phyloP scores from a whole-genome alignment of 2,888 invertebrate species.

The Actias luna region DNA sequence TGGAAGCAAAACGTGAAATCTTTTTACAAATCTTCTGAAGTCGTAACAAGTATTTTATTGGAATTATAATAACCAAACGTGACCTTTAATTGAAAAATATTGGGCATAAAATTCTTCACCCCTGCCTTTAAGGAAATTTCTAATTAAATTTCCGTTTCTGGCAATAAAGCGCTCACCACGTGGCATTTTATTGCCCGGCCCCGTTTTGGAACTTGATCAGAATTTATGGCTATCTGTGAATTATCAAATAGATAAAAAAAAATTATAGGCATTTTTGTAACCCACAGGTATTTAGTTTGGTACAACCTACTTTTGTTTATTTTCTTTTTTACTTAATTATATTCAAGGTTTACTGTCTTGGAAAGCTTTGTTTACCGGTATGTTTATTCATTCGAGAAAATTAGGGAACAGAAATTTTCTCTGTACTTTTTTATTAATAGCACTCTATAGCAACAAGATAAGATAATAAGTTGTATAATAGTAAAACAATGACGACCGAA shows the following conservation, averaged over 20 bases:
- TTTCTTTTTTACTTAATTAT: not conserved
- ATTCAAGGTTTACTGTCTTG: not conserved
- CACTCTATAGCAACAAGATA: no score
- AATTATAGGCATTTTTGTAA: conserved; percentile 2
- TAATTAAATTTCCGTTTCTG: conserved; percentile 58
- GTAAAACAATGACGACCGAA: no score
- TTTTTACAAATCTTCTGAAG: not conserved
- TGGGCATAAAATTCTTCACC: conserved; percentile 43
- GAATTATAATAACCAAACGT: conserved; percentile 26
- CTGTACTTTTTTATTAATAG: no score
- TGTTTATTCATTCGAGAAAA: no score
- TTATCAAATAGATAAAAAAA: conserved; percentile 38
- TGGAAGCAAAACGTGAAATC: not conserved
- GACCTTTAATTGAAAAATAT: conserved; percentile 51
- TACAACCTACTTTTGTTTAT: not conserved
- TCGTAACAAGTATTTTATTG: conserved; percentile 23
- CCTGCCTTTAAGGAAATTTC: conserved; percentile 41
- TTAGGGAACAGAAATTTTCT: no score
- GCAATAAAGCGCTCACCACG: conserved; percentile 58
- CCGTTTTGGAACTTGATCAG: conserved; percentile 52
- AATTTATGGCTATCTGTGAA: conserved; percentile 54
- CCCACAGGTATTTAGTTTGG: not conserved
- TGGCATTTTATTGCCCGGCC: conserved; percentile 57
- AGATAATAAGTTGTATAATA: no score
- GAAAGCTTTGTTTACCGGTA: not conserved